Base-by-base conservation (phyloP, 2,113 vertebrate species). In the Glaucomys volans region DNA sequence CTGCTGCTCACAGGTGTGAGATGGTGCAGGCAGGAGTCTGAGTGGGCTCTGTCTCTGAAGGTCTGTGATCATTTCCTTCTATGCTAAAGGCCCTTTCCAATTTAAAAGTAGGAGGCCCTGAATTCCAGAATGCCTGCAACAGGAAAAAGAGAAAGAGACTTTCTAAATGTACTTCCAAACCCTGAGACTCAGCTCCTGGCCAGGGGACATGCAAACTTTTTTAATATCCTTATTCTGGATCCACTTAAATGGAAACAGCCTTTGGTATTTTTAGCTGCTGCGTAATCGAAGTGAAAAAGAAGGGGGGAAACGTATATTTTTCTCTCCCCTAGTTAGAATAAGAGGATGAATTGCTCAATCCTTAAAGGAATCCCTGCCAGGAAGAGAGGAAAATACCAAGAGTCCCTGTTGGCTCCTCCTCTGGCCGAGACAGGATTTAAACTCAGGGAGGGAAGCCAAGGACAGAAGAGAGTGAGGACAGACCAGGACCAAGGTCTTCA, bases 221-320 rank as follows among this genome's bases (percentile, higher is more conserved):
- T 94, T 83, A 96, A 95, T 93, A 93, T 83, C 57, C 79, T 90
- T 94, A 22, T 80, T 87, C 83, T 92, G 94, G 93, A 94, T 92
- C 59, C 47, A 76, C 75, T 93, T 97, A 95, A 97, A 94, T 97
- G 95, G 91, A 97, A 98, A 97, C 93, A 97, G 96, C 80, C 91
- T 89, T 64, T 12, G n/a, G 79, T 95, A 97, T 97, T 98, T 97
- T 97, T 95, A 97, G 97, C 93, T 94, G 83, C 95, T 95, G 62
- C 26, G 37, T 95, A 96, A 97, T 80, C 24, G 40, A 94, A 92
- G 87, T 83, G 59, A 94, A 93, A 97, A 90, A 62, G 66, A 94
- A 90, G 79, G 18, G 52, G 52, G 32, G 28, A 59, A n/a, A 81
- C 77, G 74, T 90, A 86, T 80, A 89, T 72, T 91, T 88, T 93